Base-by-base conservation (phyloP, 2,888 invertebrate species). In the Laspeyria flexula region DNA sequence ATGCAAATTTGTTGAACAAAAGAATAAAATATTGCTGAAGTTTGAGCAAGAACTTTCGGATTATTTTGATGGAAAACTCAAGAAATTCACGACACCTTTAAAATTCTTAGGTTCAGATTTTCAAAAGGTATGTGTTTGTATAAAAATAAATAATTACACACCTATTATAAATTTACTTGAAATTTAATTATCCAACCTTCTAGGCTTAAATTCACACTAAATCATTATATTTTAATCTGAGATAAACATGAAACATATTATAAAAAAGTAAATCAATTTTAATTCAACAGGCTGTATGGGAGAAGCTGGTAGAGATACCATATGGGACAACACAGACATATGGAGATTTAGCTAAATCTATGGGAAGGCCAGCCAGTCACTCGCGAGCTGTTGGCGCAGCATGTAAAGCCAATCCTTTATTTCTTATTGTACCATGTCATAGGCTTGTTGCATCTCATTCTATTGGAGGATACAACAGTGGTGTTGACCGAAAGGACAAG, bases 401-500 rank as follows among this genome's bases (percentile, higher is more conserved):
- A 25, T 90, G 90, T 55, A 88, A 88, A 2, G 88, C 88, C 0
- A 92, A 92, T 59, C 56, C 79, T 0, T 83, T 87, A 47, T 34
- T 89, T 7, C 43, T 92, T 30, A 72, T 92, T 0, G 75, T 91
- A 21, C 92, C 92, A 1, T 92, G 92, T 57, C 92, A 92, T 47
- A 74, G 92, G 34, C 40, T 92, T 1, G 76, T 91, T 1, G 86
- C 86, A 16, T 67, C 81, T 7, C 67, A 64, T 0, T 81, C 86
- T 1, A 84, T 82, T 45, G 91, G 90, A 29, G 94, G 94, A 2
- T 94, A 92, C 66, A 93, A 89, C 30, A 84, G 93, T 60, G 90
- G 93, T 1, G 71, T 90, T 11, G 91, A 93, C 18, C 90, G 94
- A 60, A 93, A 93, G 60, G 85, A 88, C 47, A 94, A 93, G 93